Percentiles rank a stretch among this genome's conserved stretches.
Conservation (phyloP, 2,113 vertebrate genomes). For the Loxodonta africana region DNA sequence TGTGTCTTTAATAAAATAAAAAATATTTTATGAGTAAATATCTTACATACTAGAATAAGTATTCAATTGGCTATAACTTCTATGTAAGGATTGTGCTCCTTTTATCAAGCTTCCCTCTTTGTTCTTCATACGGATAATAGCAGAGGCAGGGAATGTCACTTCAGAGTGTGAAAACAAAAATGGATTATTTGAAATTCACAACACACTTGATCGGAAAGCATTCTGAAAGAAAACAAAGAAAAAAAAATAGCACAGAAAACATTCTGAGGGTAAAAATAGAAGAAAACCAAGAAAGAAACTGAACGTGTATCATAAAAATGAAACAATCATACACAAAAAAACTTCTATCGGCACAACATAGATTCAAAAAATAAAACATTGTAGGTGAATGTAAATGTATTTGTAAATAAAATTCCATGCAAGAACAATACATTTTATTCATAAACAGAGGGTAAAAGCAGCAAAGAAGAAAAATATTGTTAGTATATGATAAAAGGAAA, state of each 20-base stretch:
- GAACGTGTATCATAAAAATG: background rate
- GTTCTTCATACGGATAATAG: background rate
- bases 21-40: conserved; percentile 44
- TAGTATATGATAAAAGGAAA: conserved; percentile 34
- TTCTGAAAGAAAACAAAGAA: background rate
- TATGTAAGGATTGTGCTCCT: background rate
- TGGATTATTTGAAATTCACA: conserved; percentile 6
- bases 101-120: background rate
- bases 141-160: background rate
- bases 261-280: background rate
- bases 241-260: background rate
- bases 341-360: background rate
- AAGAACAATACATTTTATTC: background rate
- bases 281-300: background rate
- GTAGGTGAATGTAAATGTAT: background rate
- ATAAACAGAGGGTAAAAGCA: conserved; percentile 9
- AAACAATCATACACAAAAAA: background rate
- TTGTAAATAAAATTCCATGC: background rate
- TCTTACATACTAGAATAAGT: background rate
- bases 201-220: conserved; percentile 36
- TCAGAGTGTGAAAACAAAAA: background rate
- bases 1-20: conserved; percentile 12
- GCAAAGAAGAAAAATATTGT: background rate
- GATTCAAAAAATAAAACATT: background rate
- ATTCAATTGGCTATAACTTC: background rate